Evolutionary conservation across 2,797 vertebrate species (phyloP).

Genomic region (Crenichthys baileyi): DNA sequence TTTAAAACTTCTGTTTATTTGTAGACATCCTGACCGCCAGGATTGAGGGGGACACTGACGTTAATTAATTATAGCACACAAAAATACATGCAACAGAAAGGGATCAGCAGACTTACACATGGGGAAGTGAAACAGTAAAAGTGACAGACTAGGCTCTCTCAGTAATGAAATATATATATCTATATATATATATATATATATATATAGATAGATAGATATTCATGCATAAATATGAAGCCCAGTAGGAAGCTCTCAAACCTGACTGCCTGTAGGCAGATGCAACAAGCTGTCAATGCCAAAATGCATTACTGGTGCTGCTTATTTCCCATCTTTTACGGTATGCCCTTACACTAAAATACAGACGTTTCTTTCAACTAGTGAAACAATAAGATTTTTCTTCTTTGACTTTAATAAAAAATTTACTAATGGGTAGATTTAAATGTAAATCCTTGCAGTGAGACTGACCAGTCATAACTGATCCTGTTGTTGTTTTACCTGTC

Average conservation of each 20-base stretch:
- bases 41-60: not conserved
- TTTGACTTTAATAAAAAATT: not conserved
- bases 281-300: slow-evolving; percentile 42
- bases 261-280: slow-evolving; percentile 43
- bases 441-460: not conserved
- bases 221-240: slow-evolving; percentile 3
- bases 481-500: not conserved
- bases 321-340: not conserved
- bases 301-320: not conserved
- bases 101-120: not conserved
- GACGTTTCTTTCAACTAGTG: not conserved
- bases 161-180: not conserved
- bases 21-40: slow-evolving; percentile 20
- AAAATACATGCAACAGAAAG: not conserved
- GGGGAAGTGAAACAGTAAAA: slow-evolving; percentile 3
- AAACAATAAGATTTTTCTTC: not conserved
- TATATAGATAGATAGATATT: not conserved
- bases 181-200: too few relatives aligned
- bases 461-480: not conserved
- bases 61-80: slow-evolving; percentile 17
- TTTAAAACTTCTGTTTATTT: slow-evolving; percentile 15
- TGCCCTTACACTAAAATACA: not conserved
- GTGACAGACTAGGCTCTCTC: slow-evolving; percentile 29
- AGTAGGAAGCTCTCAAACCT: slow-evolving; percentile 33
- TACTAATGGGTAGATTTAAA: not conserved